Percentiles rank a stretch among this genome's conserved stretches.
Conservation (phyloP, 2,888 invertebrate species). For the Macrophya annulata region DNA sequence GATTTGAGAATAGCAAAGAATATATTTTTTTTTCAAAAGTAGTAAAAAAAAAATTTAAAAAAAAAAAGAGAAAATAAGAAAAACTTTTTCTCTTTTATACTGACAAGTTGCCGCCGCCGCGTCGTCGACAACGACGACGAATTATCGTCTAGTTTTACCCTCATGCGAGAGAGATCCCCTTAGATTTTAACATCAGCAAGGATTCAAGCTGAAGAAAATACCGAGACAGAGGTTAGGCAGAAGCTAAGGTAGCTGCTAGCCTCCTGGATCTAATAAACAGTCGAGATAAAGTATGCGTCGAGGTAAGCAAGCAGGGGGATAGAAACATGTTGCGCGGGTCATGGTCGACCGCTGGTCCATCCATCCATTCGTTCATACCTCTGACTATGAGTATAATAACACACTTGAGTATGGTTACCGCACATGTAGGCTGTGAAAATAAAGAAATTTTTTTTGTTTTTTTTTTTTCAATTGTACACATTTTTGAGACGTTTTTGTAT, state of each 20-base stretch:
- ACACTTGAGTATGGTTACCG: neutral
- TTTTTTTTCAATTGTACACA: too few species aligned
- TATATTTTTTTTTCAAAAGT: conserved; percentile 1
- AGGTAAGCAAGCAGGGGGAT: conserved; percentile 24
- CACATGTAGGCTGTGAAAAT: too few species aligned
- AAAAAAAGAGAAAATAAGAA: too few species aligned
- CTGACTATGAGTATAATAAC: too few species aligned
- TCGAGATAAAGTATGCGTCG: conserved; percentile 54
- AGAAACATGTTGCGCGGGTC: conserved; percentile 63
- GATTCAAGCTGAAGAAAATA: conserved; percentile 22
- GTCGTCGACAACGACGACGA: neutral
- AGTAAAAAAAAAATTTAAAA: neutral
- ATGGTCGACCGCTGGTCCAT: conserved; percentile 66
- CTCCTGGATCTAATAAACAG: conserved; percentile 41
- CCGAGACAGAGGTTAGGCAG: conserved; percentile 39
- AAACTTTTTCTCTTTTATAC: neutral
- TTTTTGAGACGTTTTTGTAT: too few species aligned
- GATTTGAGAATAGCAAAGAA: neutral
- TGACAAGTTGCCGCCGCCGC: neutral
- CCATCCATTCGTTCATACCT: conserved; percentile 21
- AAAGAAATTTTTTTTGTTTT: too few species aligned
- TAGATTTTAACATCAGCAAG: conserved; percentile 20
- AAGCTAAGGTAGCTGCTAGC: conserved; percentile 1
- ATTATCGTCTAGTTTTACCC: conserved; percentile 44
- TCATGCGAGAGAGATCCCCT: conserved; percentile 34